Evolutionary conservation across 2,113 vertebrate genomes (phyloP).

Genomic region (Ivindomyrus marchei): DNA sequence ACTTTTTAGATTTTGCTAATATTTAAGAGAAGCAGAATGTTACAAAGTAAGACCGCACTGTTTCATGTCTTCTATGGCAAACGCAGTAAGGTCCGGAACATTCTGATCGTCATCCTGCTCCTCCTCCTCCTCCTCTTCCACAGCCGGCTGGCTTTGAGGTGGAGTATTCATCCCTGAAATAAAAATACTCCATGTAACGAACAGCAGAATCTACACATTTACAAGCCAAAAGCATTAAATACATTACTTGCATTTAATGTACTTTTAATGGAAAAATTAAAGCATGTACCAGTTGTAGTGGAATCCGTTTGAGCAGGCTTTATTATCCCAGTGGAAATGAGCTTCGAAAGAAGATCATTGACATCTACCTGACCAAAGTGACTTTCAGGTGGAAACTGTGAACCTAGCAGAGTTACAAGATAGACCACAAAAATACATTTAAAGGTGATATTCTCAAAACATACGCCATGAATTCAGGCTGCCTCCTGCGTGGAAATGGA

Average conservation of each 20-base stretch:
- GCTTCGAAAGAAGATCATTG: slow-evolving; percentile 86
- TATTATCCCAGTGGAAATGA: slow-evolving; percentile 86
- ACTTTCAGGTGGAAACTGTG: slow-evolving; percentile 67
- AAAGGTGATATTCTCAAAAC: not conserved
- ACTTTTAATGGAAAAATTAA: not conserved
- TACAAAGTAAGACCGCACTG: slow-evolving; percentile 64
- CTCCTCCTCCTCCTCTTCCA: slow-evolving; percentile 73
- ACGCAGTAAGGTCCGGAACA: slow-evolving; percentile 85
- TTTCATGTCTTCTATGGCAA: slow-evolving; percentile 82
- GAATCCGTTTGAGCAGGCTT: slow-evolving; percentile 68
- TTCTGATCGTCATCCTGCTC: slow-evolving; percentile 73
- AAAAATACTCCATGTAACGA: not conserved
- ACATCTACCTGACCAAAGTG: slow-evolving; percentile 94
- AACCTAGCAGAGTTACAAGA: slow-evolving; percentile 29
- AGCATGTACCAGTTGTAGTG: slow-evolving; percentile 45
- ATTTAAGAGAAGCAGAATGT: not conserved
- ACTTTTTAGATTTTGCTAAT: not conserved
- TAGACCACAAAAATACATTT: not conserved
- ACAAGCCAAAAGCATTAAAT: not conserved
- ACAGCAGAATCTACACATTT: not conserved
- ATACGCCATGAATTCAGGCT: not conserved
- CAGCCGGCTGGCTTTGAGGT: slow-evolving; percentile 44
- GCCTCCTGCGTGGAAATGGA: not conserved
- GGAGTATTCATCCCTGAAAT: slow-evolving; percentile 61
- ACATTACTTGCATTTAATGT: not conserved